Evolutionary conservation across 2,797 vertebrate species (phyloP).

Genomic region (Tapera naevia): DNA sequence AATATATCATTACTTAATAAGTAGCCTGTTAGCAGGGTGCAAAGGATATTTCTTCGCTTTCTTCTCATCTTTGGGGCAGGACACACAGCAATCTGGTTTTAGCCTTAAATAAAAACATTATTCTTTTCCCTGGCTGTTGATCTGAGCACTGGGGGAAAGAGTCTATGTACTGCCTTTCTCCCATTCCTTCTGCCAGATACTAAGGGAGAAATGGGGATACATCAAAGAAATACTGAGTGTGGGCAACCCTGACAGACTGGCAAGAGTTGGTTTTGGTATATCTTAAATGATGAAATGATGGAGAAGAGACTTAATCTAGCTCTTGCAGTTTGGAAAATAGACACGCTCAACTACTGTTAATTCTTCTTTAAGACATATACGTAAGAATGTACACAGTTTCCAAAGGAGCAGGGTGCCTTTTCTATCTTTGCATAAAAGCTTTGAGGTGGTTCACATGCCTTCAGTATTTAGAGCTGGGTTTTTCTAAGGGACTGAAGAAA

Average conservation of each 20-base stretch:
- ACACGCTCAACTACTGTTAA: not conserved
- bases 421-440: not conserved
- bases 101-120: not conserved
- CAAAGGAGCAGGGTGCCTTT: not conserved
- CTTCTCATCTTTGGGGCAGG: not conserved
- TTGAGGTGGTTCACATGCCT: not conserved
- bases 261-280: not conserved
- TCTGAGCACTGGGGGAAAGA: not conserved
- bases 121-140: not conserved
- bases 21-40: not conserved
- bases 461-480: not conserved
- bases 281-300: not conserved
- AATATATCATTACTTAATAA: not conserved
- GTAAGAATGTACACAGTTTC: not conserved
- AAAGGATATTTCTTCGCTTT: not conserved
- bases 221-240: not conserved
- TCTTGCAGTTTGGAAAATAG: not conserved
- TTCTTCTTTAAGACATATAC: not conserved
- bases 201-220: not conserved
- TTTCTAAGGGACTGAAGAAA: not conserved
- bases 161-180: not conserved
- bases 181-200: not conserved
- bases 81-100: not conserved
- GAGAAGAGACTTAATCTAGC: not conserved
- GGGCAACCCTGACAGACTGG: not conserved